Conservation (phyloP, 1,140 invertebrate species). For the Lepidurus arcticus region DNA sequence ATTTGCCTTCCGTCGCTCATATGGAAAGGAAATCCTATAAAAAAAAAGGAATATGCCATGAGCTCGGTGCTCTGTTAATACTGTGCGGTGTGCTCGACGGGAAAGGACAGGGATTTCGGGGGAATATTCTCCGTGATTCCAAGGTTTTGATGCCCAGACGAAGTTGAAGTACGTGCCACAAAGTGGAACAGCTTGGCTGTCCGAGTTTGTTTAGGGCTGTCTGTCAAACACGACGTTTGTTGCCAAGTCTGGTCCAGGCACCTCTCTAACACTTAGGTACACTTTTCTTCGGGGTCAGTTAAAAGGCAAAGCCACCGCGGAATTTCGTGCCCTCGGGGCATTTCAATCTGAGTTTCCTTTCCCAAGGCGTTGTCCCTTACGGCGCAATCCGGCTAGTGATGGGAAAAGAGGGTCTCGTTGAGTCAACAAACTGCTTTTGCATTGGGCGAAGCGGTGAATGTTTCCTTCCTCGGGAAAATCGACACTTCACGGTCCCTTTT, state of each 20-base stretch:
- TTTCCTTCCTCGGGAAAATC: neutral
- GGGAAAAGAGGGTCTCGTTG: neutral
- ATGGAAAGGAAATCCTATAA: neutral
- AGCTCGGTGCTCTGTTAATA: too few relatives aligned
- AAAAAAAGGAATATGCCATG: neutral
- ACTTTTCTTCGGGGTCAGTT: neutral
- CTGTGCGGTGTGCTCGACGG: too few relatives aligned
- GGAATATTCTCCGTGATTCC: neutral
- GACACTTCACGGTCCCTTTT: too few relatives aligned
- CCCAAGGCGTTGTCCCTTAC: neutral
- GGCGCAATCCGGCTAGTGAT: neutral
- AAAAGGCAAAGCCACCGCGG: neutral
- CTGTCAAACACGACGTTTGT: neutral
- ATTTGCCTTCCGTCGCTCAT: neutral
- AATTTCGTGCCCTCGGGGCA: neutral
- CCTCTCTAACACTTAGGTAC: neutral
- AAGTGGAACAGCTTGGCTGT: conserved; percentile 9
- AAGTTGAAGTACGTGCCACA: neutral
- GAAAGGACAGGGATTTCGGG: too few relatives aligned
- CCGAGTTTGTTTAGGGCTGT: conserved; percentile 5
- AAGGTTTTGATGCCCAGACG: neutral
- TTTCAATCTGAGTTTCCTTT: neutral
- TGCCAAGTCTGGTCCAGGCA: conserved; percentile 1
- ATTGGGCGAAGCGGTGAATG: neutral
- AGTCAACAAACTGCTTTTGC: neutral